Base-by-base conservation (phyloP, 2,888 invertebrate genomes). In the Pardosa pseudoannulata region DNA sequence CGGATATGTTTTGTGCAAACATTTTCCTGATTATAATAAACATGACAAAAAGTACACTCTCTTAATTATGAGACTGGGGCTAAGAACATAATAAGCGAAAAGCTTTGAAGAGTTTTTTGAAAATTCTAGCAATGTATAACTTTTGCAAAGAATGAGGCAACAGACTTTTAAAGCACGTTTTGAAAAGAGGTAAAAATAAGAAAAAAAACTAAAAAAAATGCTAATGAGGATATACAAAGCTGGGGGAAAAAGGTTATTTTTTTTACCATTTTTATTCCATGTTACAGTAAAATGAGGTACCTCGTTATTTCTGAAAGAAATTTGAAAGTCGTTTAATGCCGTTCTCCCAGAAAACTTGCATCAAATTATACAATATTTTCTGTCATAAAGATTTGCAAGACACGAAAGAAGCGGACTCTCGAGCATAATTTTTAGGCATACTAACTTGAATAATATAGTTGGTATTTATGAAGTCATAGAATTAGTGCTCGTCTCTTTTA, bases 221-320 rank as follows among this genome's bases (percentile, higher is more conserved):
- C 41, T 46, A 46, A 46, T 46, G 41, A 46, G 16, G 41, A 46
- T 46, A 46, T 13, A 46, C 41, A 46, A 46, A 46, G 41, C 41
- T 11, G 2, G 36, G 36, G 36, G 16, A 46, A 46, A 36, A 36
- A 36, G 11, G 11, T 7, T 7, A 46, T 46, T 46, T 2, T 16
- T 46, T 46, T 46, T 46, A 46, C 41, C 9, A 11, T 46, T 46
- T 46, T 46, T 16, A 46, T 46, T 46, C 16, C 41, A 13, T 16
- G 6, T 46, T 46, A 16, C 9, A 6, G 1, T 46, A 46, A 46
- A 46, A 46, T 46, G 41, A 46, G 41, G 41, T 46, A 1, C 41
- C 41, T 46, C 41, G 41, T 46, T 46, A 46, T 46, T 46, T 46
- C 16, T 1, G 1, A 46, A 46, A 46, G 41, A 46, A 46, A 46